phyloP scores from a whole-genome alignment of 2,113 vertebrate genomes.

The Elachura formosa region DNA sequence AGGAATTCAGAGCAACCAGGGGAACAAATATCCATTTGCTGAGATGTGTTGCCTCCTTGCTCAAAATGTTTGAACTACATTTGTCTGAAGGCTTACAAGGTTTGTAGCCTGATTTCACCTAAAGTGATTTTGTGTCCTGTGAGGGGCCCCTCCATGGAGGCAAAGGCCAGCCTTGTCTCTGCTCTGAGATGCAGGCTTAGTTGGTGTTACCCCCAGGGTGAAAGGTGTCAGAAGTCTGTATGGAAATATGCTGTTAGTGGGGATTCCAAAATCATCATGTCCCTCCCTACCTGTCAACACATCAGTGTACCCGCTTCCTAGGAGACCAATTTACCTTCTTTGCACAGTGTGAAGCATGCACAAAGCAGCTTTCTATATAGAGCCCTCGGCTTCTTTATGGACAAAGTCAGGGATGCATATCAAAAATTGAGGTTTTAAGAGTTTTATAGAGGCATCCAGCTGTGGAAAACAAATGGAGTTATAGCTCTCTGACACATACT shows the following conservation, averaged over 20 bases:
- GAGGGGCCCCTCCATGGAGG: accelerated
- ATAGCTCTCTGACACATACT: background rate
- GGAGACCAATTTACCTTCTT: background rate
- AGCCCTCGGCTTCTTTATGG: background rate
- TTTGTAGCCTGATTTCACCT: background rate
- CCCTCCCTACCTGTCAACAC: background rate
- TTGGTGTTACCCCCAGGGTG: background rate
- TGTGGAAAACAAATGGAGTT: background rate
- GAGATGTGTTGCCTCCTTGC: background rate
- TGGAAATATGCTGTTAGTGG: background rate
- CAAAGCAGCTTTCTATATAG: background rate
- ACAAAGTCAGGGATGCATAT: background rate
- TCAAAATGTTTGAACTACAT: background rate
- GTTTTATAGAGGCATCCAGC: background rate
- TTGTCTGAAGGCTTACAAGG: background rate
- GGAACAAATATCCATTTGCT: background rate
- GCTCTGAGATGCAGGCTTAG: background rate
- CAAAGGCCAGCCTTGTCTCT: background rate
- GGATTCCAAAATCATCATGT: background rate
- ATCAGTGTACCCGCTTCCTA: background rate
- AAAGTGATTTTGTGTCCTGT: background rate
- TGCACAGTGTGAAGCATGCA: background rate
- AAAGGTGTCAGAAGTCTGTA: background rate
- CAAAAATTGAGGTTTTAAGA: background rate
- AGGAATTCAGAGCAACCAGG: background rate